phyloP scores from a whole-genome alignment of 2,797 vertebrate species.

The Carapus acus region DNA sequence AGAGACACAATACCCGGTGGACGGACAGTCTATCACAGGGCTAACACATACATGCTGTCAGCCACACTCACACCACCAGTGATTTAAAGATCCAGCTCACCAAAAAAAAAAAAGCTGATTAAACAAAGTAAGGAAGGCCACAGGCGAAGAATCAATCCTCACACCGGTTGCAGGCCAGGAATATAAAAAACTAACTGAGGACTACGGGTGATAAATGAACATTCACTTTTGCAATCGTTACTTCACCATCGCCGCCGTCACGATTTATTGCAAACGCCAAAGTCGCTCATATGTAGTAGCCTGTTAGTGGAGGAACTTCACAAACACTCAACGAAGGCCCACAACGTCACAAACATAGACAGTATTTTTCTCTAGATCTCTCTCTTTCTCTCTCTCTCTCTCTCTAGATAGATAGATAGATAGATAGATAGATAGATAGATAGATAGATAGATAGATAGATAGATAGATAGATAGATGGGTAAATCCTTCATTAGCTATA shows the following conservation, averaged over 20 bases:
- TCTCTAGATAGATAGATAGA: too few species aligned
- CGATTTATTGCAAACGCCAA: background rate
- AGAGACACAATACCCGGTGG: background rate
- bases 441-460: too few species aligned
- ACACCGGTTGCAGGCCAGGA: too few species aligned
- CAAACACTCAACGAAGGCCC: too few species aligned
- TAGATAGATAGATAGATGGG: too few species aligned
- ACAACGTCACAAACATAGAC: too few species aligned
- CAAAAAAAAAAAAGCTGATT: background rate
- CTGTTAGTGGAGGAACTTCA: too few species aligned
- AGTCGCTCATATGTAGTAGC: background rate
- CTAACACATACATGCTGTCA: conserved; percentile 15
- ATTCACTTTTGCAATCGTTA: background rate
- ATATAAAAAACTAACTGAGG: background rate
- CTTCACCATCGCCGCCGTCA: background rate
- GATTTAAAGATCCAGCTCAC: background rate
- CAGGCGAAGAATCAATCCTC: background rate
- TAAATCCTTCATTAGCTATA: too few species aligned
- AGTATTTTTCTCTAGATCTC: too few species aligned
- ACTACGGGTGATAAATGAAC: background rate
- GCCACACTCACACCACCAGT: background rate
- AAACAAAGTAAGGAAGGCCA: background rate
- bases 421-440: too few species aligned
- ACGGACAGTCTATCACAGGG: conserved; percentile 9
- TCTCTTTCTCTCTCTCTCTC: too few species aligned